Percentiles rank a stretch among this genome's conserved stretches.
Conservation (phyloP, 2,797 vertebrate species). For the Carduelis carduelis region DNA sequence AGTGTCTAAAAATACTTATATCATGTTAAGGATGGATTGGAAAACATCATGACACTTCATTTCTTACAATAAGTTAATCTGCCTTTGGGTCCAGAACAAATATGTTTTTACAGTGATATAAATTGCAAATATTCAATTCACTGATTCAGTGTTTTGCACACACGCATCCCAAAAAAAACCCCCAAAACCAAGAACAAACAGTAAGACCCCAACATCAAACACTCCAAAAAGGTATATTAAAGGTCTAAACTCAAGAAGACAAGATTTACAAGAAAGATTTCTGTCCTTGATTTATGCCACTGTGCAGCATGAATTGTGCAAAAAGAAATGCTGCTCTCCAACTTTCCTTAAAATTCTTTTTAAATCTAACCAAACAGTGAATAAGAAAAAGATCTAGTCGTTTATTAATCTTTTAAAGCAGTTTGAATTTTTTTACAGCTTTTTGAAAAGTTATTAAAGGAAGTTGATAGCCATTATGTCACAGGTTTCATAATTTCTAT, state of each 20-base stretch:
- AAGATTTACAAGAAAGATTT: background rate
- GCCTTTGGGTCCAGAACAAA: background rate
- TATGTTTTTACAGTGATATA: background rate
- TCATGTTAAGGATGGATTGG: background rate
- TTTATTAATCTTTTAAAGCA: background rate
- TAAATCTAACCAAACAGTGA: background rate
- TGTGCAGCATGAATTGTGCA: background rate
- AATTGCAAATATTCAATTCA: background rate
- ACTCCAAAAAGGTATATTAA: background rate
- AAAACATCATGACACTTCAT: background rate
- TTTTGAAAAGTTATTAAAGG: background rate
- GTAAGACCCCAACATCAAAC: background rate
- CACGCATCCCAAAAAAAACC: fast-evolving
- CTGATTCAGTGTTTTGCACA: background rate
- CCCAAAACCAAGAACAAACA: background rate
- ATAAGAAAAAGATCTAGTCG: background rate
- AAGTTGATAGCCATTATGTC: background rate
- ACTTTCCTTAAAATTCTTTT: background rate
- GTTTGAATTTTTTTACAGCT: background rate
- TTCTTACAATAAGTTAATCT: background rate
- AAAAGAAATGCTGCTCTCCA: background rate
- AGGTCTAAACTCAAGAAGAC: background rate
- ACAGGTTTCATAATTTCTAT: background rate
- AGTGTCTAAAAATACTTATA: background rate
- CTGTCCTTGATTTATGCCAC: background rate